Percentiles rank a stretch among this genome's conserved stretches.
These are phyloP conservation scores for Alitta virens DNA, from an alignment of 2,888 invertebrate genomes.

Conservation along the genomic window DNA sequence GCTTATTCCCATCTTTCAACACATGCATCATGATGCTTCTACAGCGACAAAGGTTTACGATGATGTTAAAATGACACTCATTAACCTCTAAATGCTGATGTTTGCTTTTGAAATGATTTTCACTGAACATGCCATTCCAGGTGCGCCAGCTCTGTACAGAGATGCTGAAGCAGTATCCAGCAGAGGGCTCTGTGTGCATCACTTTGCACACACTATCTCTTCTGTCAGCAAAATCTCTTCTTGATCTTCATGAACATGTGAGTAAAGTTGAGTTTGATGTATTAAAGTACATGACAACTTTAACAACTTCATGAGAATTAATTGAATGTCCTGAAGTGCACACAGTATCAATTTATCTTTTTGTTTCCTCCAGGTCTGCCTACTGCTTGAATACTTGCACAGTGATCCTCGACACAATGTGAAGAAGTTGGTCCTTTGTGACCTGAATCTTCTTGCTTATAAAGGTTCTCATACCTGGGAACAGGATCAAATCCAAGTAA, in stretches of 20 bases:
- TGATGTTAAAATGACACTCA: too few species aligned
- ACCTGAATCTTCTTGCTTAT: conserved; percentile 46
- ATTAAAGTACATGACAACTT: too few species aligned
- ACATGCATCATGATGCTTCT: conserved; percentile 84
- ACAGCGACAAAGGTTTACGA: conserved; percentile 71
- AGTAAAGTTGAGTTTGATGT: not conserved
- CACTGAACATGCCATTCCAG: conserved; percentile 51
- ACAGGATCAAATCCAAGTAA: conserved; percentile 59
- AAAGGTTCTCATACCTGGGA: conserved; percentile 80
- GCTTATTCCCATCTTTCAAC: conserved; percentile 84
- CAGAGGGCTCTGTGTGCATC: conserved; percentile 75
- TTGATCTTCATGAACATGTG: conserved; percentile 87
- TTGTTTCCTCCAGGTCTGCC: conserved; percentile 56
- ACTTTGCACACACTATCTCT: conserved; percentile 84
- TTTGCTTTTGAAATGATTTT: not conserved
- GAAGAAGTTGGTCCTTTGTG: conserved; percentile 63
- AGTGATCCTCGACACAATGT: conserved; percentile 71
- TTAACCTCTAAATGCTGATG: not conserved
- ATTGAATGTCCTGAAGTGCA: not conserved
- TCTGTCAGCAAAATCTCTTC: conserved; percentile 81
- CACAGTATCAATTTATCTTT: not conserved
- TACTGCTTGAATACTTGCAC: conserved; percentile 69
- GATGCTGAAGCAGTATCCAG: conserved; percentile 74
- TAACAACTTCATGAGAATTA: too few species aligned
- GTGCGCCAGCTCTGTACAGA: conserved; percentile 74